Percentiles rank a stretch among this genome's conserved stretches.
Conservation (phyloP, 2,888 invertebrate genomes). For the Meandrusa payeni region DNA sequence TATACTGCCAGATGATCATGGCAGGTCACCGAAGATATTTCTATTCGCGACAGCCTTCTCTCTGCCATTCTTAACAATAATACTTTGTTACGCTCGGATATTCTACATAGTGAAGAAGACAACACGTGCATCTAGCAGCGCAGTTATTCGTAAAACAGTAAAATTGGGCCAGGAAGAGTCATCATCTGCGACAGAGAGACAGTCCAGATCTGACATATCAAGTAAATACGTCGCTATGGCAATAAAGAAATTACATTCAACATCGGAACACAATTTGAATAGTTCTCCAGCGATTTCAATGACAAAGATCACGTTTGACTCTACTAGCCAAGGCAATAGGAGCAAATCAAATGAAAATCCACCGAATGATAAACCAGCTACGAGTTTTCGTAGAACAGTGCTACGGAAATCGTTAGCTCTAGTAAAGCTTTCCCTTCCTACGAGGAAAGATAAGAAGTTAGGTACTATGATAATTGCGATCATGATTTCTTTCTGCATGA, state of each 20-base stretch:
- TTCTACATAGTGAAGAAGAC: conserved; percentile 88
- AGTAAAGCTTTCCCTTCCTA: conserved; percentile 83
- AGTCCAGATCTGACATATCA: conserved; percentile 3
- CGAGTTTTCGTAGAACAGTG: conserved; percentile 51
- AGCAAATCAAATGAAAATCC: neutral
- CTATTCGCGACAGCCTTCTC: conserved; percentile 91
- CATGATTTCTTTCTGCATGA: conserved; percentile 92
- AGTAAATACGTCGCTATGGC: conserved; percentile 1
- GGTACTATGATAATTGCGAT: conserved; percentile 95
- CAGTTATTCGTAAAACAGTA: conserved; percentile 36
- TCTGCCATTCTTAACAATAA: conserved; percentile 90
- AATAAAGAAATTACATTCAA: neutral
- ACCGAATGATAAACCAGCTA: conserved; percentile 27
- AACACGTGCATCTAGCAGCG: conserved; percentile 79
- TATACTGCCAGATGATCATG: conserved; percentile 84
- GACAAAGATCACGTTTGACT: conserved; percentile 27
- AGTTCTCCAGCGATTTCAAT: conserved; percentile 3
- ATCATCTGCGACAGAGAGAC: conserved; percentile 26
- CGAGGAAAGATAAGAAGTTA: conserved; percentile 86
- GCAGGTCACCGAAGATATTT: conserved; percentile 87
- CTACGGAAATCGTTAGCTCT: conserved; percentile 53
- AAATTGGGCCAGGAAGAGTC: conserved; percentile 32
- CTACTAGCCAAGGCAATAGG: conserved; percentile 16
- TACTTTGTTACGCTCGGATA: conserved; percentile 91
- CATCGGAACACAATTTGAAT: conserved; percentile 6